Conservation (phyloP, 2,888 invertebrate species). For the Cryptocephalus primarius region DNA sequence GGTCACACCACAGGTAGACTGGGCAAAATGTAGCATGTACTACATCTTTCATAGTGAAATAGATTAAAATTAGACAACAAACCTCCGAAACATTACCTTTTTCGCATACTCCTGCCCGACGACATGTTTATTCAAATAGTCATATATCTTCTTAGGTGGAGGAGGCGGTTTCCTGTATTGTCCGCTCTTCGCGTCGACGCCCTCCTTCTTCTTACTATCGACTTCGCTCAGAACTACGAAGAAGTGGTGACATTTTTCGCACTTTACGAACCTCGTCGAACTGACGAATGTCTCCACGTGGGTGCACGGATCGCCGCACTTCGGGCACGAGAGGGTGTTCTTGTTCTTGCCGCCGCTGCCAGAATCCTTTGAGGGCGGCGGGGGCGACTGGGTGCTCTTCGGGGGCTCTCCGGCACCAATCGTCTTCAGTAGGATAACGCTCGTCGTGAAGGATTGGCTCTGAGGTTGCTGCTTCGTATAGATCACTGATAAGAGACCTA, state of each 20-base stretch:
- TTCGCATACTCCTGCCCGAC: slow-evolving; percentile 96
- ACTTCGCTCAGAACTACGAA: slow-evolving; percentile 91
- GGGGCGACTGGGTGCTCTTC: slow-evolving; percentile 12
- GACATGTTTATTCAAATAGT: slow-evolving; percentile 92
- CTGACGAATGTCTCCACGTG: slow-evolving; percentile 96
- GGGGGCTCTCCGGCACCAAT: slow-evolving; percentile 27
- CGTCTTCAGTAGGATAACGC: slow-evolving; percentile 27
- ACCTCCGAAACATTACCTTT: slow-evolving; percentile 47
- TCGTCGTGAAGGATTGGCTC: slow-evolving; percentile 23
- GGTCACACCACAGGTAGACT: too few species aligned
- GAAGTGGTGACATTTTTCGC: slow-evolving; percentile 96
- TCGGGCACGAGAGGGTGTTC: slow-evolving; percentile 80
- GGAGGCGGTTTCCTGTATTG: slow-evolving; percentile 82
- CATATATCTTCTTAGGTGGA: slow-evolving; percentile 93
- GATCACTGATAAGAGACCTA: neutral
- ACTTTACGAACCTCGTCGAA: slow-evolving; percentile 93
- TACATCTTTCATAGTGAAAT: too few species aligned
- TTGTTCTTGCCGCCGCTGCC: slow-evolving; percentile 55
- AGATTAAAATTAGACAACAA: too few species aligned
- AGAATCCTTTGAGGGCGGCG: slow-evolving; percentile 15
- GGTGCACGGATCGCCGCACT: slow-evolving; percentile 78
- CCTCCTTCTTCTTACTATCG: slow-evolving; percentile 84
- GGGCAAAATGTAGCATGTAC: too few species aligned
- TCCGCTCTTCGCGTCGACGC: slow-evolving; percentile 58
- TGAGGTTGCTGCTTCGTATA: neutral